Evolutionary conservation across 2,113 vertebrate genomes (phyloP).

Genomic region (Thunnus thynnus): DNA sequence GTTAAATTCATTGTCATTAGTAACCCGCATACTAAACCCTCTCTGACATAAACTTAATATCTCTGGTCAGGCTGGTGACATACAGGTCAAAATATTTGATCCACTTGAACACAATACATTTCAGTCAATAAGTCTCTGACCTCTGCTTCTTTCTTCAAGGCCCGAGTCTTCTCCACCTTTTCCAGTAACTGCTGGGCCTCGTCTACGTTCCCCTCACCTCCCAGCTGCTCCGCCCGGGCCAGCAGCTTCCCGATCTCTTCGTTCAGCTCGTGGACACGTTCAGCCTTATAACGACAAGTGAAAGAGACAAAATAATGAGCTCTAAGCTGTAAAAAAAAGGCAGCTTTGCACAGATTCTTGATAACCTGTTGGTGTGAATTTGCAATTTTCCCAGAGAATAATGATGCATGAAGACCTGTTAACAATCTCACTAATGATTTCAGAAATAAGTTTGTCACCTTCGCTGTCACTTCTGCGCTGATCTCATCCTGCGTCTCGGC

Average conservation of each 20-base stretch:
- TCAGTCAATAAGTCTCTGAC: conserved; percentile 77
- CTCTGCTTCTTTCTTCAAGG: conserved; percentile 97
- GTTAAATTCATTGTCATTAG: not conserved
- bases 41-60: not conserved
- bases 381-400: not conserved
- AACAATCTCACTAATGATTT: not conserved
- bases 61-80: not conserved
- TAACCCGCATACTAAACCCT: not conserved
- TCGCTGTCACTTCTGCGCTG: conserved; percentile 98
- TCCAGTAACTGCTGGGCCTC: conserved; percentile 98
- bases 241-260: conserved; percentile 99
- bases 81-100: not conserved
- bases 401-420: not conserved
- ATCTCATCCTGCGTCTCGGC: conserved; percentile 99
- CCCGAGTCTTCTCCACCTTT: conserved; percentile 96
- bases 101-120: not conserved
- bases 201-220: conserved; percentile 97
- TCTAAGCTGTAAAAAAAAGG: not conserved
- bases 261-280: conserved; percentile 97
- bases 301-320: not conserved
- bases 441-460: conserved; percentile 82
- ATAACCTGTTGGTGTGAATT: not conserved
- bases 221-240: conserved; percentile 96
- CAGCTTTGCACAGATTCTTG: not conserved
- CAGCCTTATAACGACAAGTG: conserved; percentile 86